These are phyloP conservation scores for Vidua macroura DNA, from an alignment of 2,113 vertebrate genomes.

Conservation along the genomic window DNA sequence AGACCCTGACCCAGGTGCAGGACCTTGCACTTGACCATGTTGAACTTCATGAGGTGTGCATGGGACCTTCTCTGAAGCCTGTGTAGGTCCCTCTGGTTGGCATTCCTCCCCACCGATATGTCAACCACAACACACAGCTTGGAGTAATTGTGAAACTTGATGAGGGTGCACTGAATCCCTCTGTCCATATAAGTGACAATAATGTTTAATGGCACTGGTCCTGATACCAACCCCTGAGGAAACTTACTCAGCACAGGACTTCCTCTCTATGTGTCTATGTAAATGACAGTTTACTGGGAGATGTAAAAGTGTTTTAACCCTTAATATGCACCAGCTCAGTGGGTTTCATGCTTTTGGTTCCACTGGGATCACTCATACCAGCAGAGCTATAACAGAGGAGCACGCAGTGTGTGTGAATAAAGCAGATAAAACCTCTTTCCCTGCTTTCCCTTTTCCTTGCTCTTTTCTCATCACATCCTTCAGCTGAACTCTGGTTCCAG, in stretches of 20 bases:
- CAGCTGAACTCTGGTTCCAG: background rate
- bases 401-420: fast-evolving
- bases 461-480: background rate
- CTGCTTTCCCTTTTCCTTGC: background rate
- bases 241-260: too few relatives aligned
- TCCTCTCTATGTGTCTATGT: background rate
- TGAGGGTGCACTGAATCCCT: background rate
- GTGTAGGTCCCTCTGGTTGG: background rate
- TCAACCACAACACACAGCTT: background rate
- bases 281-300: background rate
- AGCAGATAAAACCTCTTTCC: background rate
- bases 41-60: background rate
- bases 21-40: background rate
- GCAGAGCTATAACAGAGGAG: background rate
- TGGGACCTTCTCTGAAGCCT: background rate
- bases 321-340: background rate
- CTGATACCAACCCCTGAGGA: background rate
- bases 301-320: background rate
- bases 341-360: background rate
- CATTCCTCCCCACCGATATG: background rate
- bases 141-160: background rate
- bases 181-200: background rate
- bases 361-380: fast-evolving
- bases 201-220: background rate
- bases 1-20: too few relatives aligned